Percentiles rank a stretch among this genome's conserved stretches.
phyloP scores from a whole-genome alignment of 1,140 invertebrate species.

The Antheraea pernyi region DNA sequence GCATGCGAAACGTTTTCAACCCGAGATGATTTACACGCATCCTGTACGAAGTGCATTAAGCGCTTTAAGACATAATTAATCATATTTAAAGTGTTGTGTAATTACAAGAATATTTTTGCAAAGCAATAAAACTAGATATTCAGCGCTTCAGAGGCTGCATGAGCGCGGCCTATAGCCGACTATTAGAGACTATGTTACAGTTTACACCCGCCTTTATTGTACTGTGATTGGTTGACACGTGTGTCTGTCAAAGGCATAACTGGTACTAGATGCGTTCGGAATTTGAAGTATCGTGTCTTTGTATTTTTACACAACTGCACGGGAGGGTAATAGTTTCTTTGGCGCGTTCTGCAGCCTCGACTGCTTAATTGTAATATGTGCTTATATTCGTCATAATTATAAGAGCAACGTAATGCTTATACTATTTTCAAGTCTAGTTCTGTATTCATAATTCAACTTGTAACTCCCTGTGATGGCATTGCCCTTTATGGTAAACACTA shows the following conservation, averaged over 20 bases:
- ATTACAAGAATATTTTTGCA: background rate
- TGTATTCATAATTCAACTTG: too few relatives aligned
- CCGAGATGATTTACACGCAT: background rate
- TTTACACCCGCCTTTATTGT: constrained; percentile 35
- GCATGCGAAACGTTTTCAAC: background rate
- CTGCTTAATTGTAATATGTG: too few relatives aligned
- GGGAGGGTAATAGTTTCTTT: too few relatives aligned
- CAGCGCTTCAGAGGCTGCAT: constrained; percentile 11
- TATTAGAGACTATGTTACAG: constrained; percentile 41
- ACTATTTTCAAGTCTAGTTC: too few relatives aligned
- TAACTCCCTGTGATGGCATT: too few relatives aligned
- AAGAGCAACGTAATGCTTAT: too few relatives aligned
- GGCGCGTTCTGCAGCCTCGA: too few relatives aligned
- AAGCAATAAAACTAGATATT: background rate
- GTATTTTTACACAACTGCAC: background rate
- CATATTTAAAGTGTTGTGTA: background rate
- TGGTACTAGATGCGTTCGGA: background rate
- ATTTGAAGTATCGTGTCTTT: background rate
- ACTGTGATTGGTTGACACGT: constrained; percentile 35
- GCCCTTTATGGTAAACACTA: too few relatives aligned
- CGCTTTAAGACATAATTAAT: background rate
- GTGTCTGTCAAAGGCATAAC: background rate
- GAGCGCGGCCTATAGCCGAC: constrained; percentile 33
- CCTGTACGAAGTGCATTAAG: background rate
- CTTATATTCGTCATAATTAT: too few relatives aligned